A percentile compares a stretch with the other conserved stretches of the same genome.
Evolutionary conservation across 2,113 vertebrate genomes (phyloP).

Genomic region (Rhadina sibilatrix): DNA sequence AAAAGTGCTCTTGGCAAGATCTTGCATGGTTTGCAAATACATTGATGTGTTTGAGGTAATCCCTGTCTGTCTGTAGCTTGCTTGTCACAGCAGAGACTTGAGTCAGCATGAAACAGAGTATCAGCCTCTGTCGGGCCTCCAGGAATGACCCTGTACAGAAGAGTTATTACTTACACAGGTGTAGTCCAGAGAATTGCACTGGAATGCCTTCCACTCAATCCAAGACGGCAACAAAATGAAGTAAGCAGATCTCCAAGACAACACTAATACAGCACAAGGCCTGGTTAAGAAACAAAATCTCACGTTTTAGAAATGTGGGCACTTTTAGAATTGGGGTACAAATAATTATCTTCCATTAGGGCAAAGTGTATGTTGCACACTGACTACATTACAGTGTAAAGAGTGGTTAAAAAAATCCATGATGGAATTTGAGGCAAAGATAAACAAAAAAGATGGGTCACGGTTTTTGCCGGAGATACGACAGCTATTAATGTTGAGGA

Average conservation of each 20-base stretch:
- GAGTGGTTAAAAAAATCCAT: neutral
- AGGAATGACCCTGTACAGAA: neutral
- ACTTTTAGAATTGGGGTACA: neutral
- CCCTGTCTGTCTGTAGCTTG: neutral
- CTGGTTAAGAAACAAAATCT: neutral
- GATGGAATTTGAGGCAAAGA: neutral
- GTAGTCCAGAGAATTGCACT: neutral
- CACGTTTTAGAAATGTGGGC: neutral
- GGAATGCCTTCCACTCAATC: neutral
- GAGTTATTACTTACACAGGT: neutral
- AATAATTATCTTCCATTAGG: neutral
- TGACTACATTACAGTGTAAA: neutral
- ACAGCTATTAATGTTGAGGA: neutral
- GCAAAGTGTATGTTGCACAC: neutral
- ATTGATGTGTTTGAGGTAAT: neutral
- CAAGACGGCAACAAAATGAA: neutral
- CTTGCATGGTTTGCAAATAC: neutral
- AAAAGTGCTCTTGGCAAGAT: fast-evolving
- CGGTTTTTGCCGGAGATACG: neutral
- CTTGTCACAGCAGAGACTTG: neutral
- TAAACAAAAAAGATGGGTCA: neutral
- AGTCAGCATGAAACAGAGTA: fast-evolving
- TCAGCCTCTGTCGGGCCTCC: fast-evolving
- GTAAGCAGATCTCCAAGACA: neutral
- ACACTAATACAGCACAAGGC: neutral